Evolutionary conservation across 2,113 vertebrate genomes (phyloP).

Genomic region (Diglossa brunneiventris): DNA sequence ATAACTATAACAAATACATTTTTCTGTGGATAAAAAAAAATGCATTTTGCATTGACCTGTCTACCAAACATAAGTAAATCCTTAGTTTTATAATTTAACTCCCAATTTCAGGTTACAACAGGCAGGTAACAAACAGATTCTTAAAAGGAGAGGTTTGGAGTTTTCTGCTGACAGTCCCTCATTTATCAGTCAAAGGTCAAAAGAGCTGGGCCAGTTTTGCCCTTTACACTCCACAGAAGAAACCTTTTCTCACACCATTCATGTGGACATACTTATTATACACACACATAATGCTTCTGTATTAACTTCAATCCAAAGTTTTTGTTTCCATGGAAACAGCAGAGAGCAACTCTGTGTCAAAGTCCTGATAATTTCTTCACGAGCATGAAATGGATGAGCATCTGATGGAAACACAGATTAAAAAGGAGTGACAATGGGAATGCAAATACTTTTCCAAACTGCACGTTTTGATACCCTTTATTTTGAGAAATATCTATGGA

Average conservation of each 20-base stretch:
- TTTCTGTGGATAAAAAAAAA: background rate
- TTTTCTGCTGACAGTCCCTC: background rate
- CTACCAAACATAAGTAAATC: background rate
- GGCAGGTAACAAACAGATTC: background rate
- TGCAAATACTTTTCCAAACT: background rate
- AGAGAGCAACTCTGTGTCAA: background rate
- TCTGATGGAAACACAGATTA: background rate
- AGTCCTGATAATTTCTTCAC: background rate
- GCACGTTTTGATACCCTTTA: background rate
- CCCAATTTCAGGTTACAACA: background rate
- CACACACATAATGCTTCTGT: background rate
- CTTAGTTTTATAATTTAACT: background rate
- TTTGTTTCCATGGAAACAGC: background rate
- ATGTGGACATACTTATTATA: background rate
- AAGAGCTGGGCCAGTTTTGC: background rate
- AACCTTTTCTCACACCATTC: background rate
- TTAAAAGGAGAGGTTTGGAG: rapidly evolving
- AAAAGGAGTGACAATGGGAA: background rate
- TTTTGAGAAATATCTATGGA: background rate
- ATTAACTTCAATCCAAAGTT: background rate
- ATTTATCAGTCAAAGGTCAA: background rate
- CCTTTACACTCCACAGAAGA: background rate
- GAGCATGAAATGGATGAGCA: background rate
- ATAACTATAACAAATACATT: background rate
- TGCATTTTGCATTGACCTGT: background rate